Evolutionary conservation across 1,140 invertebrate genomes (phyloP).

Genomic region (Daktulosphaira vitifoliae): DNA sequence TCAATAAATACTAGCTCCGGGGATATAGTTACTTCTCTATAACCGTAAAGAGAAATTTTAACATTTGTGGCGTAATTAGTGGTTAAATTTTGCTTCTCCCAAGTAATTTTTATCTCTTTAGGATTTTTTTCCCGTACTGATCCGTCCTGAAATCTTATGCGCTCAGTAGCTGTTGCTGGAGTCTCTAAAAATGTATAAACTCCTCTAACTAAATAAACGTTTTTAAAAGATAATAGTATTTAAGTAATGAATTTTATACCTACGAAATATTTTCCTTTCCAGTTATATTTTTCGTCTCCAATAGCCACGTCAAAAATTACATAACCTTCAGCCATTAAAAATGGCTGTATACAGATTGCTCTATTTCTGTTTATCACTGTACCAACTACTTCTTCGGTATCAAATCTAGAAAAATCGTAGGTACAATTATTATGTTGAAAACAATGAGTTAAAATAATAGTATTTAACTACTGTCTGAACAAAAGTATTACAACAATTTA

Average conservation of each 20-base stretch:
- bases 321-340: constrained; percentile 82
- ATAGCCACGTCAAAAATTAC: constrained; percentile 79
- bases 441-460: too few relatives aligned
- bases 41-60: constrained; percentile 76
- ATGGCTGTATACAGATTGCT: constrained; percentile 80
- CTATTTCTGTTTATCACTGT: constrained; percentile 67
- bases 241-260: too few relatives aligned
- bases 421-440: background rate
- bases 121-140: constrained; percentile 63
- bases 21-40: constrained; percentile 68
- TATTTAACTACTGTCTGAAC: too few relatives aligned
- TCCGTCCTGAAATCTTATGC: constrained; percentile 68
- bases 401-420: constrained; percentile 50
- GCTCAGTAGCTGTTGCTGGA: constrained; percentile 70
- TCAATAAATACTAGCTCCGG: constrained; percentile 58
- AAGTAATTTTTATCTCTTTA: constrained; percentile 62
- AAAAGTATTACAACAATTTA: too few relatives aligned
- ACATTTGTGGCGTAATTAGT: constrained; percentile 63
- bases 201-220: constrained; percentile 17
- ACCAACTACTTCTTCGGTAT: constrained; percentile 61
- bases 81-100: constrained; percentile 78
- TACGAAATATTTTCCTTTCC: constrained; percentile 86
- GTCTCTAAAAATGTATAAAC: constrained; percentile 55
- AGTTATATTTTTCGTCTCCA: constrained; percentile 72
- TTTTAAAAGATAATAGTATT: too few relatives aligned